Percentiles rank a stretch among this genome's conserved stretches.
Evolutionary conservation across 2,888 invertebrate species (phyloP).

Genomic region (Plagiodera versicolora): DNA sequence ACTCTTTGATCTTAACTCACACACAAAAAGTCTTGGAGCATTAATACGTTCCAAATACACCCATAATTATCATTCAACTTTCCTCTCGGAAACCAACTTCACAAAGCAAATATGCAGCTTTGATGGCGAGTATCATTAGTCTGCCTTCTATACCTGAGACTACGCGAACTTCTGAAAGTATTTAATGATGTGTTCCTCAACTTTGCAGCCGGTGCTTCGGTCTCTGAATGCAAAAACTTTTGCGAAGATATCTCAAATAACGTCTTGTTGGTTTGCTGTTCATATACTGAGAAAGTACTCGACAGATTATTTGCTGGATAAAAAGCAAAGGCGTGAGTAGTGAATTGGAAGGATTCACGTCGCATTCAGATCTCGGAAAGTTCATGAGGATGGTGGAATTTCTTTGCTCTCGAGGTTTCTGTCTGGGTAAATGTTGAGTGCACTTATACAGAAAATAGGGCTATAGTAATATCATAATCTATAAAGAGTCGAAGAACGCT

Average conservation of each 20-base stretch:
- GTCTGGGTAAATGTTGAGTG: neutral
- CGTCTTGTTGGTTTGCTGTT: conserved; percentile 10
- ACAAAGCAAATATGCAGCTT: conserved; percentile 13
- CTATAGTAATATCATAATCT: too few species aligned
- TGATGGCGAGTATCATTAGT: conserved; percentile 18
- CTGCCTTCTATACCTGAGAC: conserved; percentile 10
- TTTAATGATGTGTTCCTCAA: conserved; percentile 21
- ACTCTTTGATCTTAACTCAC: too few species aligned
- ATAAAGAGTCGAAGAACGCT: too few species aligned
- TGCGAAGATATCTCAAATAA: conserved; percentile 7
- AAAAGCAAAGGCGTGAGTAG: conserved; percentile 5
- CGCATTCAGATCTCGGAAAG: neutral
- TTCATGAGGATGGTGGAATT: neutral
- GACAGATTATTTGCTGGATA: conserved; percentile 7
- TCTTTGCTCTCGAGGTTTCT: neutral
- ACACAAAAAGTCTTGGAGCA: too few species aligned
- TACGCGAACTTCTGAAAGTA: conserved; percentile 15
- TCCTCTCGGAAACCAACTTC: conserved; percentile 4
- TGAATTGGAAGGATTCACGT: neutral
- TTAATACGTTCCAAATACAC: neutral
- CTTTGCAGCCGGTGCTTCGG: conserved; percentile 8
- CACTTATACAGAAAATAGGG: too few species aligned
- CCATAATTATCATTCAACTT: neutral
- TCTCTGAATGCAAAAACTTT: conserved; percentile 16
- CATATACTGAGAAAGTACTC: neutral